phyloP scores from a whole-genome alignment of 2,113 vertebrate species.

The Bufo gargarizans region DNA sequence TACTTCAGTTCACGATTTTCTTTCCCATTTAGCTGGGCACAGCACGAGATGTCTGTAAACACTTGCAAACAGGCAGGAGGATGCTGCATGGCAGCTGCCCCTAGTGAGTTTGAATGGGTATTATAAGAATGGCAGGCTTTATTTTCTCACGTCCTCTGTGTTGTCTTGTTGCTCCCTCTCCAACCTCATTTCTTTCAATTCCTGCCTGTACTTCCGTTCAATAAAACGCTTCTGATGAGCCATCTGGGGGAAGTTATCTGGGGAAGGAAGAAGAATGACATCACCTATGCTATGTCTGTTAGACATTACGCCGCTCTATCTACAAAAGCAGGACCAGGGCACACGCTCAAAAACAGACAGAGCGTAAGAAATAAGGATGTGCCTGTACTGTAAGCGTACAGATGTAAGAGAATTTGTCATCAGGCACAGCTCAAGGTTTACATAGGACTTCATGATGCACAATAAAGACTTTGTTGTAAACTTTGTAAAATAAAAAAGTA shows the following conservation, averaged over 20 bases:
- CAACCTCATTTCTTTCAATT: slow-evolving; percentile 98
- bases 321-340: background rate
- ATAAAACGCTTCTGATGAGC: slow-evolving; percentile 99
- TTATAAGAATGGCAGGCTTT: slow-evolving; percentile 63
- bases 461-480: no score
- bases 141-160: slow-evolving; percentile 85
- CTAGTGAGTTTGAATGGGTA: slow-evolving; percentile 42
- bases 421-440: no score
- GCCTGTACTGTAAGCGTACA: background rate
- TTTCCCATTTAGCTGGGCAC: slow-evolving; percentile 63
- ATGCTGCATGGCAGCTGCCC: slow-evolving; percentile 29
- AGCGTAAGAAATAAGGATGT: background rate
- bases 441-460: no score
- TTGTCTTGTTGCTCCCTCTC: slow-evolving; percentile 92
- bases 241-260: slow-evolving; percentile 99
- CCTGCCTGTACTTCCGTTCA: slow-evolving; percentile 98
- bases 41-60: slow-evolving; percentile 47
- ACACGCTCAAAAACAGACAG: background rate
- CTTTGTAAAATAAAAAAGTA: no score
- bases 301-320: background rate
- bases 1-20: slow-evolving; percentile 57
- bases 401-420: no score
- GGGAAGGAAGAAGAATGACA: slow-evolving; percentile 70
- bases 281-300: slow-evolving; percentile 32
- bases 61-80: slow-evolving; percentile 3